phyloP scores from a whole-genome alignment of 1,140 invertebrate species.

The Ptiloglossa arizonensis region DNA sequence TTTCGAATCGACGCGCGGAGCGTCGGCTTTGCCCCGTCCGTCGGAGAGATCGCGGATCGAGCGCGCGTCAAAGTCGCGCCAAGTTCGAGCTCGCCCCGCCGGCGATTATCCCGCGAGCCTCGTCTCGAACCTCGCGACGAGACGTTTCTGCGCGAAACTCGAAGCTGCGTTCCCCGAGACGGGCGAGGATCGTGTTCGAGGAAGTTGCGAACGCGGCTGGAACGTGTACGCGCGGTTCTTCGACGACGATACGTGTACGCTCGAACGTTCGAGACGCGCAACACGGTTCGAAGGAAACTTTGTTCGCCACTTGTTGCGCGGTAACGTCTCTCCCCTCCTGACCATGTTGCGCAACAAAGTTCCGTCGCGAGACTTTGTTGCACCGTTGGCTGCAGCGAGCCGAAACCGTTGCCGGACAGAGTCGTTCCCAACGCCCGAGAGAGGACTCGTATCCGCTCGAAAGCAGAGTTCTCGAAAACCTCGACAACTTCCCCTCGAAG shows the following conservation, averaged over 20 bases:
- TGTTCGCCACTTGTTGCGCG: conserved; percentile 50
- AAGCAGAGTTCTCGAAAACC: neutral
- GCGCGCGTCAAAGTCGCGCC: conserved; percentile 41
- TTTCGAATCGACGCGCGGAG: too few relatives aligned
- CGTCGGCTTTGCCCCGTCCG: too few relatives aligned
- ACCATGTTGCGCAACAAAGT: conserved; percentile 38
- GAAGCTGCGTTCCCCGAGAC: too few relatives aligned
- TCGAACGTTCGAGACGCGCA: neutral
- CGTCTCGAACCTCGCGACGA: neutral
- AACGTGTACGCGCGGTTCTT: conserved; percentile 26
- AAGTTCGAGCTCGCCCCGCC: conserved; percentile 25
- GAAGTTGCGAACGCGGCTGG: neutral
- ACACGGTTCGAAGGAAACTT: conserved; percentile 34
- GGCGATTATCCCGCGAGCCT: conserved; percentile 47
- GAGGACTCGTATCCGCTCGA: neutral
- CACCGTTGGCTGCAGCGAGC: neutral
- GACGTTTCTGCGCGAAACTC: too few relatives aligned
- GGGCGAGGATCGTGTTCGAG: neutral
- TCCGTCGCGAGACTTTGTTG: conserved; percentile 26
- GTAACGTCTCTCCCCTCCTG: conserved; percentile 15
- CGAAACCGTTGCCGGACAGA: neutral
- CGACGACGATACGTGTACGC: neutral
- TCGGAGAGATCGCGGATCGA: conserved; percentile 33
- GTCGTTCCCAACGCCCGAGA: neutral
- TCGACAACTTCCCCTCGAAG: neutral